Conservation (phyloP, 2,113 vertebrate genomes). For the Micromys minutus region DNA sequence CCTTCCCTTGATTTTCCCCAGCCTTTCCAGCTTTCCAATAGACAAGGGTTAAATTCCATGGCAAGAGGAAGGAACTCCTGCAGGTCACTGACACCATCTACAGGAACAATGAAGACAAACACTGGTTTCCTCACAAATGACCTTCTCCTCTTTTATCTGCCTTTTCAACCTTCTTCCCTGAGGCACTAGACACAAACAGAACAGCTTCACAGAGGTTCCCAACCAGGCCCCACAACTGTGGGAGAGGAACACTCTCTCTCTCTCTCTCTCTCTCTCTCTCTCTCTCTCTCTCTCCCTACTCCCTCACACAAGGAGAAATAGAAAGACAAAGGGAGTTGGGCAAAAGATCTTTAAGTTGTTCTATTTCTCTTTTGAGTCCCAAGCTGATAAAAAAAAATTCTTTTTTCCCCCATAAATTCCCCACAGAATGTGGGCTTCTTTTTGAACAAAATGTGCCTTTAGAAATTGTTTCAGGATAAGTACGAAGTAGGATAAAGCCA, state of each 20-base stretch:
- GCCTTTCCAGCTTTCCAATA: neutral
- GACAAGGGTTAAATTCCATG: neutral
- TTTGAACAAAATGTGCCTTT: slow-evolving; percentile 7
- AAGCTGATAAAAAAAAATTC: slow-evolving; percentile 36
- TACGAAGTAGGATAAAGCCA: slow-evolving; percentile 37
- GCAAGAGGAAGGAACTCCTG: neutral
- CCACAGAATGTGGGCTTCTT: neutral
- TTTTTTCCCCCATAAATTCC: slow-evolving; percentile 33
- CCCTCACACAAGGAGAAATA: neutral
- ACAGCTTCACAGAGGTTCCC: neutral
- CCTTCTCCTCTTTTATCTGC: neutral
- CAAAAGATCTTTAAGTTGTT: neutral
- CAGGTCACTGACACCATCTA: neutral
- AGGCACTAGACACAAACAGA: neutral
- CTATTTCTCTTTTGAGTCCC: neutral
- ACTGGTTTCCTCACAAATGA: neutral
- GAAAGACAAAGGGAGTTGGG: neutral
- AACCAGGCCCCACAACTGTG: neutral
- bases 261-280: neutral
- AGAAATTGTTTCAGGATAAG: slow-evolving; percentile 21
- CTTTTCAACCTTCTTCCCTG: neutral
- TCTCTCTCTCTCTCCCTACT: neutral
- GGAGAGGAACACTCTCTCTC: neutral
- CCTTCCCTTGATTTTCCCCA: neutral
- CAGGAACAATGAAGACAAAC: neutral